Base-by-base conservation (phyloP, 2,797 vertebrate species). In the Miichthys miiuy region DNA sequence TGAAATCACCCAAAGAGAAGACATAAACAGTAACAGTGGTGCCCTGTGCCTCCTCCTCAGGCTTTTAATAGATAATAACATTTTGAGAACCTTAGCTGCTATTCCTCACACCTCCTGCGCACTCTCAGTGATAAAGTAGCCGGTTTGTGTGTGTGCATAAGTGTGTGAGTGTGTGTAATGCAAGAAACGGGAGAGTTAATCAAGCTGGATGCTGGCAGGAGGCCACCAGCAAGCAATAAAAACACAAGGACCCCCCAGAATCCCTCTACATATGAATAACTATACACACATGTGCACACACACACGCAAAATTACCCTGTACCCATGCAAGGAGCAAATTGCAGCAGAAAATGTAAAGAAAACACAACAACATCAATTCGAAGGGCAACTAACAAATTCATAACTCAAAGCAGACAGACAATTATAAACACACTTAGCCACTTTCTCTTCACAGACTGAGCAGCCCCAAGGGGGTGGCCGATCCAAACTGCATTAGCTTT, bases 151-250 rank as follows among this genome's bases (percentile, higher is more conserved):
- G 74, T 69, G 46, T 30, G 44, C 25, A 50, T 60, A 46, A 46
- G 76, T 72, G 64, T 52, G 50, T 47, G 61, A 55, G 52, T 69
- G 71, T 72, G 71, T 42, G 67, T 48, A 11, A 18, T 46, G 55
- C 56, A 75, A 27, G 48, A 71, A 68, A 70, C 48, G 23, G 76
- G 54, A 56, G 81, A 90, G 82, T 91, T 93, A 91, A 92, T 93
- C 88, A 93, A 90, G 71, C 79, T 76, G 54, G 68, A 84, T 79
- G 75, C 83, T 88, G 83, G 90, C 82, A 84, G 80, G 87, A 83
- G 79, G 83, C 86, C 81, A 79, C 82, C 87, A 87, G 88, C 86
- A 89, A 84, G 88, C 90, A 92, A 93, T 90, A 92, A 89, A 93
- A 92, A 88, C 75, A 88, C 83, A 68, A 81, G 76, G 87, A 91